Evolutionary conservation across 2,888 invertebrate species (phyloP).

Genomic region (Oligia fasciuncula): DNA sequence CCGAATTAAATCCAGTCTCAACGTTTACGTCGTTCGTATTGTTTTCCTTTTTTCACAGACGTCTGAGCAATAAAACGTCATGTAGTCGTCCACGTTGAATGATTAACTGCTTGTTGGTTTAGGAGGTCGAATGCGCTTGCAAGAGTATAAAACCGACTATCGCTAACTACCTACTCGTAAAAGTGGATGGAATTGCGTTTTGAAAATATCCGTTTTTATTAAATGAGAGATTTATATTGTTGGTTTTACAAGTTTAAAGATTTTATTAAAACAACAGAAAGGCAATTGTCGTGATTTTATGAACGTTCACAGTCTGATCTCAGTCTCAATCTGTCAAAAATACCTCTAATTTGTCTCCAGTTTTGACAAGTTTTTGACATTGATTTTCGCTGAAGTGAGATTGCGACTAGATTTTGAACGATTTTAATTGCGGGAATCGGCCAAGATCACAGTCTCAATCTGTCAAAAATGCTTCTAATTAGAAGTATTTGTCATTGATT

Average conservation of each 20-base stretch:
- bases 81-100: constrained; percentile 73
- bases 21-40: constrained; percentile 76
- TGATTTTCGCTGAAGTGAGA: too few species aligned
- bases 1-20: constrained; percentile 79
- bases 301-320: neutral
- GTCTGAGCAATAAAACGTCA: constrained; percentile 73
- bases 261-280: neutral
- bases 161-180: constrained; percentile 72
- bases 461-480: neutral
- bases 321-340: too few species aligned
- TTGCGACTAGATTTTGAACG: too few species aligned
- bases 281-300: neutral
- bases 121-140: constrained; percentile 67
- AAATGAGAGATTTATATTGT: constrained; percentile 19
- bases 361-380: too few species aligned
- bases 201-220: constrained; percentile 47
- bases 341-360: too few species aligned
- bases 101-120: constrained; percentile 73
- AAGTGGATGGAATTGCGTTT: constrained; percentile 67
- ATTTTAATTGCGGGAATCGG: too few species aligned
- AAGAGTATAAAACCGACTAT: constrained; percentile 67
- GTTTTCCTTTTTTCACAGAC: constrained; percentile 72
- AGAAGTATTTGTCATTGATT: too few species aligned
- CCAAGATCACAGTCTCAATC: neutral
- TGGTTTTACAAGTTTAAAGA: constrained; percentile 7